Conservation (phyloP, 2,797 vertebrate species). For the Melanotaenia trifasciata region DNA sequence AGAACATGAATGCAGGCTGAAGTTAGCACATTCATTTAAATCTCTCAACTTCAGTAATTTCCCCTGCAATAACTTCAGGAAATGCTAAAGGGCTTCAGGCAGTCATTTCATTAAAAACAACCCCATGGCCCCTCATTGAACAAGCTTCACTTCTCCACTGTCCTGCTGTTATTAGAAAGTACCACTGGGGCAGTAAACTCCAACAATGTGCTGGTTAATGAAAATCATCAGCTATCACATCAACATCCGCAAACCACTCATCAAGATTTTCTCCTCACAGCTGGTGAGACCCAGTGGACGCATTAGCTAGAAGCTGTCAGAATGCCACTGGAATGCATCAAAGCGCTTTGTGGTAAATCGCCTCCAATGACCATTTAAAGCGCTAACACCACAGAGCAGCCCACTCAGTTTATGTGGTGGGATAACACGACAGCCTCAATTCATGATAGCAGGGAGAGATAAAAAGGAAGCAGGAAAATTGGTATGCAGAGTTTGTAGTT, state of each 20-base stretch:
- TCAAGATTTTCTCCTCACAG: conserved; percentile 28
- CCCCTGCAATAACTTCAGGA: conserved; percentile 33
- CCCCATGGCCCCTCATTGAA: conserved; percentile 24
- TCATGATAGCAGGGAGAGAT: conserved; percentile 12
- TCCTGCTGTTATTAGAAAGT: conserved; percentile 47
- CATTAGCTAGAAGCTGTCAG: conserved; percentile 40
- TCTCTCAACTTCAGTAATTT: conserved; percentile 7
- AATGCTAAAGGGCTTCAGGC: conserved; percentile 33
- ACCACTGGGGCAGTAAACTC: conserved; percentile 14
- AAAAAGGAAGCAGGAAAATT: conserved; percentile 2
- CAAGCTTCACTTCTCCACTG: conserved; percentile 25
- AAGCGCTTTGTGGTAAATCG: conserved; percentile 44
- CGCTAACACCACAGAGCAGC: conserved; percentile 20
- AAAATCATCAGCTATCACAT: conserved; percentile 48
- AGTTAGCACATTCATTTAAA: conserved; percentile 26
- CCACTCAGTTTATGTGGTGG: conserved; percentile 45
- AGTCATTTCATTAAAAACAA: conserved; percentile 57
- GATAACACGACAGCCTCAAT: conserved; percentile 37
- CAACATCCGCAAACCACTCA: conserved; percentile 44
- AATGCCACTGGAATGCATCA: conserved; percentile 53
- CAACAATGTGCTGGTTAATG: conserved; percentile 47
- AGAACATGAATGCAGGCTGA: conserved; percentile 3
- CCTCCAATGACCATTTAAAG: conserved; percentile 55
- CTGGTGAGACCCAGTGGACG: conserved; percentile 39
- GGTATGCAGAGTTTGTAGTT: conserved; percentile 8